Evolutionary conservation across 2,888 invertebrate species (phyloP).

Genomic region (Ptycholaimellus sp.): DNA sequence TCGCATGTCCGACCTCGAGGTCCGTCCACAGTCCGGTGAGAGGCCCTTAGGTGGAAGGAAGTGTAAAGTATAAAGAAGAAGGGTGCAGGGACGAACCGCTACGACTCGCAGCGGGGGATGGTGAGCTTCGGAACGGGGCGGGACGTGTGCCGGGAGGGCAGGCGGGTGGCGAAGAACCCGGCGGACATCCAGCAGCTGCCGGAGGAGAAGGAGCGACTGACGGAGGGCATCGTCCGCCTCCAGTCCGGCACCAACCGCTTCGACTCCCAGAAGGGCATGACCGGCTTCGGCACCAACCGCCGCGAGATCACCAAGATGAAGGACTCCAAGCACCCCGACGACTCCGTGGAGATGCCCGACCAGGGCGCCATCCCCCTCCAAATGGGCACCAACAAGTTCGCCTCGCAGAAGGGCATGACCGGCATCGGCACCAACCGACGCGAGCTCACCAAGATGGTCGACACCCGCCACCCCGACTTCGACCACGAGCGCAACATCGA

Average conservation of each 20-base stretch:
- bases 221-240: constrained; percentile 24
- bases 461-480: constrained; percentile 24
- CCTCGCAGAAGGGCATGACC: constrained; percentile 20
- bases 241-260: constrained; percentile 21
- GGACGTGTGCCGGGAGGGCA: constrained; percentile 23
- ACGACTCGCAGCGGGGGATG: too few species aligned
- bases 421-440: constrained; percentile 24
- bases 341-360: constrained; percentile 23
- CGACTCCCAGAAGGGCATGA: constrained; percentile 14
- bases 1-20: constrained; percentile 20
- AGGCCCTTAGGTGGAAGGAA: too few species aligned
- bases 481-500: constrained; percentile 19
- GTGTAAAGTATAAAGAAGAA: too few species aligned
- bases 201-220: constrained; percentile 24
- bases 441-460: constrained; percentile 23
- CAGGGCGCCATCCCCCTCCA: constrained; percentile 24
- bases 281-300: constrained; percentile 22
- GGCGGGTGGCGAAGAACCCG: constrained; percentile 16
- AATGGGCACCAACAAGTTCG: constrained; percentile 21
- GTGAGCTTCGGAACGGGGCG: constrained; percentile 24
- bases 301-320: constrained; percentile 24
- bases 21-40: constrained; percentile 25
- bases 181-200: constrained; percentile 22
- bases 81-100: too few species aligned
- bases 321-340: constrained; percentile 25